Conservation (phyloP, 2,888 invertebrate species). For the Pyrochroa serraticornis region DNA sequence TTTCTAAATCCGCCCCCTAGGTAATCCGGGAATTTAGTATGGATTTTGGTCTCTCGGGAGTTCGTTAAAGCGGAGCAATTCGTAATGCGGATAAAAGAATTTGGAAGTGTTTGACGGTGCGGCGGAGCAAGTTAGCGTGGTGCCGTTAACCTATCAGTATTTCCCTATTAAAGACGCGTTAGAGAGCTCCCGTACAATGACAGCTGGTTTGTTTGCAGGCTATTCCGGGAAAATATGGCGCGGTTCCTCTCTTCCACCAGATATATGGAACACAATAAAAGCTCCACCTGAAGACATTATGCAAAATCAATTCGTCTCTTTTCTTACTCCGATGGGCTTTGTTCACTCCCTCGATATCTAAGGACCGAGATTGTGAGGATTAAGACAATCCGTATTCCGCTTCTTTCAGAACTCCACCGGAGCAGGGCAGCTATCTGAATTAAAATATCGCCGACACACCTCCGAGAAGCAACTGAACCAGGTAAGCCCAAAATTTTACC, state of each 20-base stretch:
- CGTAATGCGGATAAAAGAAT: not conserved
- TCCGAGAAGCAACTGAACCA: not conserved
- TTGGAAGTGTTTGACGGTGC: not conserved
- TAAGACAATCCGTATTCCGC: constrained; percentile 46
- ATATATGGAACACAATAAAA: constrained; percentile 60
- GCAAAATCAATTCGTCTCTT: constrained; percentile 61
- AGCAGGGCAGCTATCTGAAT: constrained; percentile 8
- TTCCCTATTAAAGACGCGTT: constrained; percentile 55
- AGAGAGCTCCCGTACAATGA: constrained; percentile 53
- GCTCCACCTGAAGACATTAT: constrained; percentile 61
- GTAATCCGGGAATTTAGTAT: too few relatives aligned
- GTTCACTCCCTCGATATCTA: constrained; percentile 52
- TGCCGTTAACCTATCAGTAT: constrained; percentile 39
- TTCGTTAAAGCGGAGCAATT: too few relatives aligned
- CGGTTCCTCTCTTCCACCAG: constrained; percentile 51
- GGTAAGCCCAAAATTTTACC: too few relatives aligned
- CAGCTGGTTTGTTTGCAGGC: constrained; percentile 58
- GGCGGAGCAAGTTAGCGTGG: not conserved
- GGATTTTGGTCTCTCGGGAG: too few relatives aligned
- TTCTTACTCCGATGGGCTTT: constrained; percentile 49
- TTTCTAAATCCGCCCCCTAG: not conserved
- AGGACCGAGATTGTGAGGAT: constrained; percentile 53
- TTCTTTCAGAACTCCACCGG: constrained; percentile 6
- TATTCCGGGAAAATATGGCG: constrained; percentile 53
- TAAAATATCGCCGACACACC: not conserved